A percentile compares a stretch with the other conserved stretches of the same genome.
phyloP scores from a whole-genome alignment of 2,797 vertebrate genomes.

The Phataginus tetradactyla region DNA sequence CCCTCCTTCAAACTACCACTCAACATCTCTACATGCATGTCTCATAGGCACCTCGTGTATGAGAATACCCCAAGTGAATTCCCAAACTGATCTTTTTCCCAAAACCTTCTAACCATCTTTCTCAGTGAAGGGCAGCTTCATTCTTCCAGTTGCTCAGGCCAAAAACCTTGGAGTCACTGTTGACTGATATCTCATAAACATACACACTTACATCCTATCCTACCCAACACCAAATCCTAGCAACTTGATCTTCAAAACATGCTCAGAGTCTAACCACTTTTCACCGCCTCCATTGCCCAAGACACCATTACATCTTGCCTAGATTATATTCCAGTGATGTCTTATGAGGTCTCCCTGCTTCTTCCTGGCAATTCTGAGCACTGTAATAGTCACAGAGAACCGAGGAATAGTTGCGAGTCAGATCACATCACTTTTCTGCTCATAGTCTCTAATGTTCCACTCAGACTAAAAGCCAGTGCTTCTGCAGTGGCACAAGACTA shows the following conservation, averaged over 20 bases:
- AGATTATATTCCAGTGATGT: not conserved
- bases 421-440: not conserved
- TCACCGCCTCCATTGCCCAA: not conserved
- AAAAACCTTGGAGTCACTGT: not conserved
- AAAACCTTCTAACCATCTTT: not conserved
- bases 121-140: not conserved
- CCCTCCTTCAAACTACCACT: not conserved
- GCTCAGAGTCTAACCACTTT: not conserved
- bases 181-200: not conserved
- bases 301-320: not conserved
- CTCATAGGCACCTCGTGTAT: not conserved
- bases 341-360: not conserved
- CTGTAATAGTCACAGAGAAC: not conserved
- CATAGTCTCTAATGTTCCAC: not conserved
- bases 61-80: not conserved
- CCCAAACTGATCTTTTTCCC: not conserved
- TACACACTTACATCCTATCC: not conserved
- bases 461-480: not conserved
- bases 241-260: not conserved
- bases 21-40: not conserved
- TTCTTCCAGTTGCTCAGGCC: not conserved
- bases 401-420: not conserved
- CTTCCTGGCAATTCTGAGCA: slow-evolving; percentile 4
- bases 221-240: not conserved
- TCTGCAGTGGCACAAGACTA: not conserved